These are phyloP conservation scores for Bostrychus sinensis DNA, from an alignment of 2,113 vertebrate genomes.

Conservation along the genomic window DNA sequence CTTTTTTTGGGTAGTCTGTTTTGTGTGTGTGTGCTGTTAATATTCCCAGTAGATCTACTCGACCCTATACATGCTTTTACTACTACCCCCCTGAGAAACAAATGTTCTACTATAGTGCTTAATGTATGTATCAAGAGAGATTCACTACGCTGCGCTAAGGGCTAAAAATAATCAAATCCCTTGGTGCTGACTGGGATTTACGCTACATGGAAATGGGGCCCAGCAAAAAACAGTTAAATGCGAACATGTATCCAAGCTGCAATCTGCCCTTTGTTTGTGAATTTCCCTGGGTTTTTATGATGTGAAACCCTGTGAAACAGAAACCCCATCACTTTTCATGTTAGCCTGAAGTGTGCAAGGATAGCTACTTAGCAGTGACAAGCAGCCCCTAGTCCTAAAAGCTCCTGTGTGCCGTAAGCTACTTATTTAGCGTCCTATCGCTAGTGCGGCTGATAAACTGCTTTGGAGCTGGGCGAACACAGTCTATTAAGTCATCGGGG, in stretches of 20 bases:
- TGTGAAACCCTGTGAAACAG: conserved; percentile 44
- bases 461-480: conserved; percentile 45
- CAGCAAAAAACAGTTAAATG: conserved; percentile 24
- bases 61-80: conserved; percentile 7
- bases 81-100: not conserved
- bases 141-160: conserved; percentile 10
- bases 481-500: conserved; percentile 53
- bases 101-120: conserved; percentile 2
- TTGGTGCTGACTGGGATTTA: conserved; percentile 33
- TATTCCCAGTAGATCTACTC: conserved; percentile 1
- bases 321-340: conserved; percentile 63
- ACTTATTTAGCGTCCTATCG: conserved; percentile 71
- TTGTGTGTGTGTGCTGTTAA: conserved; percentile 4
- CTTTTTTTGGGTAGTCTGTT: not conserved
- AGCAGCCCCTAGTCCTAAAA: conserved; percentile 62
- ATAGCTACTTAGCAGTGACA: conserved; percentile 73
- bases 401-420: conserved; percentile 67
- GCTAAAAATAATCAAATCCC: conserved; percentile 39
- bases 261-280: conserved; percentile 35
- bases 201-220: not conserved
- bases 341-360: conserved; percentile 56
- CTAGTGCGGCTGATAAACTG: conserved; percentile 63
- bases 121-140: conserved; percentile 8
- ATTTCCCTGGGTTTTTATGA: conserved; percentile 44
- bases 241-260: conserved; percentile 32